Evolutionary conservation across 2,113 vertebrate species (phyloP).

Genomic region (Lasiurus cinereus): DNA sequence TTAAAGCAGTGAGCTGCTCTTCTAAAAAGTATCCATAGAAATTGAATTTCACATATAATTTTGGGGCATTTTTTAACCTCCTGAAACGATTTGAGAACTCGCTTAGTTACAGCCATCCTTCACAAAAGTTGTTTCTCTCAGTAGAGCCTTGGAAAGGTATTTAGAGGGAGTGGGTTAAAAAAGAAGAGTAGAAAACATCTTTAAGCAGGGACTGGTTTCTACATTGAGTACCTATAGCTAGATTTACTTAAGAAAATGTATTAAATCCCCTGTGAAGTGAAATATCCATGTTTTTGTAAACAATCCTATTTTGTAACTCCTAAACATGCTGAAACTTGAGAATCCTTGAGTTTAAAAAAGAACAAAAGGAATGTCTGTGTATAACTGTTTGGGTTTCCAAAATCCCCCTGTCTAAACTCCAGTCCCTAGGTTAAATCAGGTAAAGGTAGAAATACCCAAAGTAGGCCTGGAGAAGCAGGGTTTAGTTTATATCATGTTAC

Average conservation of each 20-base stretch:
- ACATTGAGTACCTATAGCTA: not conserved
- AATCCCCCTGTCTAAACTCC: not conserved
- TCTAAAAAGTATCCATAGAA: slow-evolving; percentile 29
- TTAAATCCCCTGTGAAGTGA: not conserved
- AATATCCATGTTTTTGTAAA: not conserved
- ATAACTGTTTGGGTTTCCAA: not conserved
- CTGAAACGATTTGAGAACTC: not conserved
- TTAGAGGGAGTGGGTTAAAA: not conserved
- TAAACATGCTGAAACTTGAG: slow-evolving; percentile 21
- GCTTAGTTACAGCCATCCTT: not conserved
- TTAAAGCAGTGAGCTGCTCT: slow-evolving; percentile 35
- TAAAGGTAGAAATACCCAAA: not conserved
- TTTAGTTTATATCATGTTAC: not conserved
- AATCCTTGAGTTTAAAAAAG: not conserved
- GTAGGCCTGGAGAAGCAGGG: not conserved
- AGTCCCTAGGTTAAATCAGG: not conserved
- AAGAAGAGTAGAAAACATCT: not conserved
- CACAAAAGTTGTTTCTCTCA: not conserved
- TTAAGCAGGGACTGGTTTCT: not conserved
- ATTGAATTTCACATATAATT: slow-evolving; percentile 48
- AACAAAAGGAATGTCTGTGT: not conserved
- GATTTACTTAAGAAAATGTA: slow-evolving; percentile 40
- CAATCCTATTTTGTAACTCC: not conserved
- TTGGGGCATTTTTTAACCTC: not conserved
- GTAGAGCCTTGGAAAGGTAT: not conserved